A percentile compares a stretch with the other conserved stretches of the same genome.
Evolutionary conservation across 2,888 invertebrate species (phyloP).

Genomic region (Tetheella fluctuosa): DNA sequence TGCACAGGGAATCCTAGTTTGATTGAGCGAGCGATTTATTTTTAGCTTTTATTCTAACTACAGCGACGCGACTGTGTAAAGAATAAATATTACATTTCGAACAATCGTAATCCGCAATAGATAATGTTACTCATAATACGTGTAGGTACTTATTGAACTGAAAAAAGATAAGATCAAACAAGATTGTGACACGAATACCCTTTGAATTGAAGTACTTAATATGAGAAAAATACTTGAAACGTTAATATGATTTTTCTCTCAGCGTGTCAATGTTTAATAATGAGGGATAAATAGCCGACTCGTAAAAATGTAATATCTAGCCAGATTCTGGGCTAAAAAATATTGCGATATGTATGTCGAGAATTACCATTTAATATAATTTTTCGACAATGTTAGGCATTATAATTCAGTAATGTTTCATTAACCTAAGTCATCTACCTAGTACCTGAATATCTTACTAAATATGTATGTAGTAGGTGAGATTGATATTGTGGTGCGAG

Average conservation of each 20-base stretch:
- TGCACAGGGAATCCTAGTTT: too few relatives aligned
- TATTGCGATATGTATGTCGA: too few relatives aligned
- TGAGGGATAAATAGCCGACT: too few relatives aligned
- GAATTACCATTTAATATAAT: too few relatives aligned
- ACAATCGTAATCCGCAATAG: slow-evolving; percentile 32
- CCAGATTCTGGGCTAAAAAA: too few relatives aligned
- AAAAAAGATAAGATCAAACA: slow-evolving; percentile 29
- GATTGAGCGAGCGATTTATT: too few relatives aligned
- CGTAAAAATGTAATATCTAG: too few relatives aligned
- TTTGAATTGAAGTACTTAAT: slow-evolving; percentile 30
- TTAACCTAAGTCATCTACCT: too few relatives aligned
- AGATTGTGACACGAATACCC: slow-evolving; percentile 30
- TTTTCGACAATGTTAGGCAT: too few relatives aligned
- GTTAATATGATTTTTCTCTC: slow-evolving; percentile 28
- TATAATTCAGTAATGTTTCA: too few relatives aligned
- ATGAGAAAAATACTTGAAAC: slow-evolving; percentile 30
- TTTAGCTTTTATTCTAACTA: not conserved
- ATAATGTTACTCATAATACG: slow-evolving; percentile 24
- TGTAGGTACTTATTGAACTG: slow-evolving; percentile 33
- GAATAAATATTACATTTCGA: slow-evolving; percentile 25
- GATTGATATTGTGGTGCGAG: slow-evolving; percentile 4
- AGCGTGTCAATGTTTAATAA: too few relatives aligned
- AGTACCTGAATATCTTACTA: too few relatives aligned
- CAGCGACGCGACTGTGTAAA: slow-evolving; percentile 9
- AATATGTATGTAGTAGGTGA: not conserved